These are phyloP conservation scores for Epizoanthus scotinus DNA, from an alignment of 92 coral and sea anemone genomes.

Conservation along the genomic window DNA sequence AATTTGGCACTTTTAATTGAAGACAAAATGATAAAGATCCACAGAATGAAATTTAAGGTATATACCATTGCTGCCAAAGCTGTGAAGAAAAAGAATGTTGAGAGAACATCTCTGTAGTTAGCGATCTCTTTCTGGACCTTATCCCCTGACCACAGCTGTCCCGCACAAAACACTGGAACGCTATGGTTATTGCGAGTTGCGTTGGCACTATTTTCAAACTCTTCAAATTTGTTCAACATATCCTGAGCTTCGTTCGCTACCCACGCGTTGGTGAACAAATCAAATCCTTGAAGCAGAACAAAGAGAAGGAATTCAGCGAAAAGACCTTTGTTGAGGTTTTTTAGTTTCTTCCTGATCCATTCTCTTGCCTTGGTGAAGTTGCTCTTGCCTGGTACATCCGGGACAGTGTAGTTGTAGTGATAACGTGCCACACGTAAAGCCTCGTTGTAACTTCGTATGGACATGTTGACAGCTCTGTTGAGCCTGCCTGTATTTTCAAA, in stretches of 20 bases:
- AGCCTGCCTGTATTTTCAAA: constrained; percentile 20
- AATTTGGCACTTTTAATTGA: constrained; percentile 73
- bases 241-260: constrained; percentile 66
- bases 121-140: constrained; percentile 50
- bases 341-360: constrained; percentile 31
- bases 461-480: constrained; percentile 30
- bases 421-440: constrained; percentile 25
- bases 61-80: constrained; percentile 74
- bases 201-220: constrained; percentile 55
- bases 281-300: constrained; percentile 83
- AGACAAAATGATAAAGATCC: constrained; percentile 81
- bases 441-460: constrained; percentile 34
- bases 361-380: neutral
- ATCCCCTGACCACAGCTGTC: constrained; percentile 67
- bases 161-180: constrained; percentile 69
- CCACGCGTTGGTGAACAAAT: constrained; percentile 79
- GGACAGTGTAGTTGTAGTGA: constrained; percentile 42
- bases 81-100: constrained; percentile 65
- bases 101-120: constrained; percentile 55
- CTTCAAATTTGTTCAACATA: constrained; percentile 50
- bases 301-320: constrained; percentile 81
- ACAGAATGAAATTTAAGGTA: constrained; percentile 69
- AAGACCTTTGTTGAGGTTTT: constrained; percentile 74
- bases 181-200: constrained; percentile 55
- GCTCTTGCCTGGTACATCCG: constrained; percentile 29